Percentiles rank a stretch among this genome's conserved stretches.
Evolutionary conservation across 92 coral and sea anemone genomes (phyloP).

Genomic region (Porites divaricata): DNA sequence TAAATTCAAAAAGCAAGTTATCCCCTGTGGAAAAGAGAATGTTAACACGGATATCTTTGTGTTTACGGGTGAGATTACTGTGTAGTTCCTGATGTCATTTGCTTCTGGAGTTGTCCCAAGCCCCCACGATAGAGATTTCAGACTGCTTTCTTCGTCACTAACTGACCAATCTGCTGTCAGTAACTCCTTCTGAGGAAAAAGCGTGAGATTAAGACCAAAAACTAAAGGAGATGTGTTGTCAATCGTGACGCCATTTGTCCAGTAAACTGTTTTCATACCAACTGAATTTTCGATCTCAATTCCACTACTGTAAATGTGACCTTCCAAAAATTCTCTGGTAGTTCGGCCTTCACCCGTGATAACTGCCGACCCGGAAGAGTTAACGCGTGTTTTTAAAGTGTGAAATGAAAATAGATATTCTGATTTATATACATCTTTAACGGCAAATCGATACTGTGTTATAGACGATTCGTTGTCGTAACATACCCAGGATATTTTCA

Average conservation of each 20-base stretch:
- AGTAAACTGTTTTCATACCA: slow-evolving; percentile 54
- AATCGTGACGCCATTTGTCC: slow-evolving; percentile 78
- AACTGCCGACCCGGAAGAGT: slow-evolving; percentile 51
- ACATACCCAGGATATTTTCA: slow-evolving; percentile 70
- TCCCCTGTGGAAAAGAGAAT: slow-evolving; percentile 49
- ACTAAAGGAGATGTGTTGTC: slow-evolving; percentile 82
- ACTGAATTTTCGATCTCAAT: slow-evolving; percentile 70
- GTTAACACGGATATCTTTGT: slow-evolving; percentile 39
- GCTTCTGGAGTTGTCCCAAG: slow-evolving; percentile 60
- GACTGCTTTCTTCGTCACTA: slow-evolving; percentile 73
- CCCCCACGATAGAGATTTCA: slow-evolving; percentile 62
- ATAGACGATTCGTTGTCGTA: slow-evolving; percentile 72
- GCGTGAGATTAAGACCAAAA: slow-evolving; percentile 35
- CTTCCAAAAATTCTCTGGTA: slow-evolving; percentile 47
- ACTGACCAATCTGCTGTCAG: slow-evolving; percentile 55
- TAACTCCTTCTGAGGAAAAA: slow-evolving; percentile 37
- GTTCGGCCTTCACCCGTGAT: slow-evolving; percentile 73
- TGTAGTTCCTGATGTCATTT: slow-evolving; percentile 56
- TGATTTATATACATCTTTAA: slow-evolving; percentile 43
- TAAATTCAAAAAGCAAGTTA: slow-evolving; percentile 62
- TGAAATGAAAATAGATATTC: slow-evolving; percentile 68
- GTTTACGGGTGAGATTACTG: slow-evolving; percentile 29
- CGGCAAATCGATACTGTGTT: slow-evolving; percentile 50
- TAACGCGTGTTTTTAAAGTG: slow-evolving; percentile 41
- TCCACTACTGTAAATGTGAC: slow-evolving; percentile 63